Evolutionary conservation across 2,888 invertebrate genomes (phyloP).

Genomic region (Ophion slaviceki): DNA sequence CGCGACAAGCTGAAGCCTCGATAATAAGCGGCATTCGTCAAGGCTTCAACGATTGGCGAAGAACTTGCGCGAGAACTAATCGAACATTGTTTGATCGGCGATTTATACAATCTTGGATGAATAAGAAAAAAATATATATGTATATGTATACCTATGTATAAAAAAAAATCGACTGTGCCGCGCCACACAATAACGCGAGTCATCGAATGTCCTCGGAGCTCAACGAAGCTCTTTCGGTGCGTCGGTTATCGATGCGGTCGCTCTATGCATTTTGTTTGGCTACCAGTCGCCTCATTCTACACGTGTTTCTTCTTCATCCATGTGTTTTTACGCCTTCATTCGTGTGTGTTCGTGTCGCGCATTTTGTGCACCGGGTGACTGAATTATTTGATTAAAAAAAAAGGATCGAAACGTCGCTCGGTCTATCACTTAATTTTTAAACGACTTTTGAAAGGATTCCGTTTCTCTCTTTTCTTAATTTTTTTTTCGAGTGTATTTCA

Average conservation of each 20-base stretch:
- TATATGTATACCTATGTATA: neutral
- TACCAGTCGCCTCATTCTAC: too few relatives aligned
- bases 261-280: slow-evolving; percentile 11
- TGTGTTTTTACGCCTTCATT: slow-evolving; percentile 43
- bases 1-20: neutral
- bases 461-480: slow-evolving; percentile 43
- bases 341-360: slow-evolving; percentile 36
- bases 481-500: slow-evolving; percentile 27
- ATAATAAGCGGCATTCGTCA: neutral
- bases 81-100: slow-evolving; percentile 15
- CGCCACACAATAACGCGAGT: slow-evolving; percentile 31
- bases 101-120: neutral
- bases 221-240: slow-evolving; percentile 15
- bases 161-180: slow-evolving; percentile 47
- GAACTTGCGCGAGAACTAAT: neutral
- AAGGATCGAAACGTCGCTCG: slow-evolving; percentile 9
- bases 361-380: slow-evolving; percentile 27
- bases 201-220: slow-evolving; percentile 40
- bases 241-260: slow-evolving; percentile 11
- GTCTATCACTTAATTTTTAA: slow-evolving; percentile 14
- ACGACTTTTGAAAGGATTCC: slow-evolving; percentile 62
- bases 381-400: slow-evolving; percentile 19
- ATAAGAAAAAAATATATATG: slow-evolving; percentile 2
- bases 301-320: too few relatives aligned
- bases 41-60: neutral